Conservation (phyloP, 2,113 vertebrate species). For the Ceyx melanurus region DNA sequence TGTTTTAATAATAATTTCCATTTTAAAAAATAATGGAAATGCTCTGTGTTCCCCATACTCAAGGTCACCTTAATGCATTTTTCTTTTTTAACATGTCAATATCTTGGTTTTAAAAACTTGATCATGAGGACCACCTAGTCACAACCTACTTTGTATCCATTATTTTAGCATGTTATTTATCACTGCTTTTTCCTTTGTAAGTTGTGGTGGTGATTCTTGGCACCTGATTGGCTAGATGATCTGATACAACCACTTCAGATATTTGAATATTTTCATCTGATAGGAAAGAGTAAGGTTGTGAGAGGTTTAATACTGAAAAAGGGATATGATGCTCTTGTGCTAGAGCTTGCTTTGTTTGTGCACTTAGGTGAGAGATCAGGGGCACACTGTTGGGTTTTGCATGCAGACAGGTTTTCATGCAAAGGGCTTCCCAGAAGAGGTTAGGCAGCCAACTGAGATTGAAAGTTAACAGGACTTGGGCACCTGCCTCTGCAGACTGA, state of each 20-base stretch:
- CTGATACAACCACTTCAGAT: background rate
- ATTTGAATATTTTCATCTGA: background rate
- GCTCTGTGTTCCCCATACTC: background rate
- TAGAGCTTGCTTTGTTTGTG: background rate
- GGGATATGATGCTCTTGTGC: background rate
- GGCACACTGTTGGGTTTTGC: background rate
- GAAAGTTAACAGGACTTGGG: background rate
- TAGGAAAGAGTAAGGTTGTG: background rate
- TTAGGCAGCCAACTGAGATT: background rate
- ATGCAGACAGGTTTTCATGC: background rate
- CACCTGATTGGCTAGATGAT: background rate
- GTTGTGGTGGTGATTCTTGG: background rate
- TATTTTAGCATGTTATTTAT: background rate
- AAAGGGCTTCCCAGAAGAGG: background rate
- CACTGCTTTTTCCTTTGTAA: background rate
- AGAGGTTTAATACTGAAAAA: conserved; percentile 9
- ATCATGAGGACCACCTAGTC: background rate
- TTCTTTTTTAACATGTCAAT: conserved; percentile 21
- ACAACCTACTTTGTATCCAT: background rate
- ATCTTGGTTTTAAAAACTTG: background rate
- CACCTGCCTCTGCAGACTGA: background rate
- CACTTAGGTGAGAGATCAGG: background rate
- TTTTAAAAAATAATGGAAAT: conserved; percentile 13
- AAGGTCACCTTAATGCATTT: conserved; percentile 20
- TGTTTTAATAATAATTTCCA: conserved; percentile 52